phyloP scores from a whole-genome alignment of 2,888 invertebrate genomes.

The Chaitophorus viminalis region DNA sequence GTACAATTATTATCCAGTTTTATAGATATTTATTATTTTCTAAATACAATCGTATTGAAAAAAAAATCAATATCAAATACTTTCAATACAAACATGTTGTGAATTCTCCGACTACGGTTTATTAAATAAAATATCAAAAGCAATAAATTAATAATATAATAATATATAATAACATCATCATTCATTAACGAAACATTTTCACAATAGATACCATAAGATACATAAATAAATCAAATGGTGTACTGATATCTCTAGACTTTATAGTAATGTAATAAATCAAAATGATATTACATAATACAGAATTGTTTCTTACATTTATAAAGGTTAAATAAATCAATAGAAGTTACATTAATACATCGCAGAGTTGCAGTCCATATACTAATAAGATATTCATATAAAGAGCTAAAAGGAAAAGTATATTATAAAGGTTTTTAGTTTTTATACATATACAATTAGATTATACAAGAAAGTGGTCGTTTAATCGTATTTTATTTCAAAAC shows the following conservation, averaged over 20 bases:
- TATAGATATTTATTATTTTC: background rate
- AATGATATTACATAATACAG: background rate
- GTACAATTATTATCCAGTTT: background rate
- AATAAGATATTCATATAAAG: background rate
- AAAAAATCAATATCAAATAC: background rate
- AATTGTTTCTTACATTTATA: background rate
- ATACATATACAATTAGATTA: background rate
- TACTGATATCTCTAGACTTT: slow-evolving; percentile 1
- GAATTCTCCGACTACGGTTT: slow-evolving; percentile 11
- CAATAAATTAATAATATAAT: slow-evolving; percentile 3
- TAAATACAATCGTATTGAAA: background rate
- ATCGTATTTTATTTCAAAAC: background rate
- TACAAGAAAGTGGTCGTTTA: background rate
- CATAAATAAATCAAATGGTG: slow-evolving; percentile 8
- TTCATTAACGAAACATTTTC: slow-evolving; percentile 1
- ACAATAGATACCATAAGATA: background rate
- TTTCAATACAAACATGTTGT: background rate
- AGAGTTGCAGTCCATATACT: background rate
- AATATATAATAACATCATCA: slow-evolving; percentile 1
- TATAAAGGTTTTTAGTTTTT: background rate
- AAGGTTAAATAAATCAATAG: background rate
- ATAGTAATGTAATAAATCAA: slow-evolving; percentile 12
- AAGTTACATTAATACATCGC: background rate
- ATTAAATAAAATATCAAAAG: background rate
- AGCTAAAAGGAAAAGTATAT: background rate